Evolutionary conservation across 2,888 invertebrate species (phyloP), one percentile per base, ranked within the genome.

Genomic region (Conops quadrifasciatus): DNA sequence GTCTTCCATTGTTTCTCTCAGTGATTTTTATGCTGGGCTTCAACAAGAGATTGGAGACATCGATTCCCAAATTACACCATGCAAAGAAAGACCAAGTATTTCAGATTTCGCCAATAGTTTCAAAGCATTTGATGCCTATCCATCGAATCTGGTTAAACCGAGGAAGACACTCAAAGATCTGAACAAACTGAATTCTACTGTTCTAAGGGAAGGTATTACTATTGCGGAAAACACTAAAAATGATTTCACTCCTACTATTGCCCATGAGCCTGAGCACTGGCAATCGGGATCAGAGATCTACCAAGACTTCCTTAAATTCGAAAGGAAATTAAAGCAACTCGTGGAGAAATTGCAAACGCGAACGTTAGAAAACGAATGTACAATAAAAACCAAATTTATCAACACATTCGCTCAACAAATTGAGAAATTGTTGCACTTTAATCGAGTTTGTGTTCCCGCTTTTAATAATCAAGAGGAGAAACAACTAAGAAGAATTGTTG

Each of bases 101-200:
- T 71, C 76, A 0, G 78, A 82, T 1, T 84, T 79, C 66, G 78
- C 79, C 0, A 79, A 80, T 2, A 76, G 80, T 0, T 84, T 84
- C 28, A 82, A 79, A 70, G 71, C 73, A 1, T 77, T 85, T 4
- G 84, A 85, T 0, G 79, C 79, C 3, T 83, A 80, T 70, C 84
- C 84, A 7, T 26, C 71, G 0, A 85, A 84, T 53, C 64, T 84
- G 30, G 81, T 80, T 3, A 81, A 80, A 30, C 66, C 76, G 0
- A 79, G 74, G 24, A 78, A 74, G 15, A 53, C 45, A 2, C 19
- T 71, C 24, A 80, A 80, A 36, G 82, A 83, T 15, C 67, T 79
- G 2, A 77, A 75, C 43, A 79, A 84, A 1, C 66, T 77, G 5
- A 82, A 81, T 68, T 75, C 78, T 0, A 75, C 72, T 0, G 71